These are phyloP conservation scores for Drosophila nr. medialis DNA, from an alignment of 2,888 invertebrate species.

Conservation along the genomic window DNA sequence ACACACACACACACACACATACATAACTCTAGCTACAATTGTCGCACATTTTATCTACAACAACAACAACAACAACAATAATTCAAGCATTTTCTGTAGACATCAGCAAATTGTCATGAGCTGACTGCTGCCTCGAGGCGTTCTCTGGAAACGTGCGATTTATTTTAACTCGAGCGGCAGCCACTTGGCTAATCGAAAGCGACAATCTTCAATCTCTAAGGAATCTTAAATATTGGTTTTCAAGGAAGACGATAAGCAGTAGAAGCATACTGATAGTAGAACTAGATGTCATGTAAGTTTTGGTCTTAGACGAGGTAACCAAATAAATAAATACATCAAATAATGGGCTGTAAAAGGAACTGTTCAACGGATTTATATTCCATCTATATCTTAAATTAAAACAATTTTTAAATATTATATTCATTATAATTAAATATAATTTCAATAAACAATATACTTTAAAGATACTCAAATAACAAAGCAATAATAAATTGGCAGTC, in stretches of 20 bases:
- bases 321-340: not conserved
- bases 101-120: constrained; percentile 64
- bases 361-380: not conserved
- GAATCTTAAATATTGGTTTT: constrained; percentile 1
- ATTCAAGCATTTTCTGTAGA: constrained; percentile 64
- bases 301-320: not conserved
- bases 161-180: constrained; percentile 51
- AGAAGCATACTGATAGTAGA: not conserved
- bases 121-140: constrained; percentile 34
- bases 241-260: not conserved
- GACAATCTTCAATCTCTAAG: constrained; percentile 47
- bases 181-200: constrained; percentile 67
- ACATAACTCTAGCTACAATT: constrained; percentile 56
- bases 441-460: not conserved
- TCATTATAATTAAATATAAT: not conserved
- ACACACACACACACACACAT: constrained; percentile 16
- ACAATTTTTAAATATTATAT: not conserved
- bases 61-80: constrained; percentile 18
- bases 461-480: not conserved
- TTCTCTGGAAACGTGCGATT: constrained; percentile 45
- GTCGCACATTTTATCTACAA: constrained; percentile 65
- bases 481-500: not conserved
- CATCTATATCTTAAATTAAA: no score
- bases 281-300: not conserved
- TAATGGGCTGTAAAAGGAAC: not conserved